Percentiles rank a stretch among this genome's conserved stretches.
Conservation (phyloP, 1,140 invertebrate species). For the Scaptomyza pallida region DNA sequence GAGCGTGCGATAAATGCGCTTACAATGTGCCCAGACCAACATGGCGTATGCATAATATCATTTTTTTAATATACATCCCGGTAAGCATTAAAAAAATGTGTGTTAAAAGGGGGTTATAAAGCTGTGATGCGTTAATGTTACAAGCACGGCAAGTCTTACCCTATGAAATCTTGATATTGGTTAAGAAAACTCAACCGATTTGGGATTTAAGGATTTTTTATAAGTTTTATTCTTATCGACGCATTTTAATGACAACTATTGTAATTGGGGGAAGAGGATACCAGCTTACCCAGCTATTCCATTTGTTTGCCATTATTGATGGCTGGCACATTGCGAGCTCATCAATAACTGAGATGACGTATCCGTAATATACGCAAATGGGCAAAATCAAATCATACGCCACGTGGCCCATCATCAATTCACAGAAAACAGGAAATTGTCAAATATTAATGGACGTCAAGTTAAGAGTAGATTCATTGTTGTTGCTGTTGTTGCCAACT, state of each 20-base stretch:
- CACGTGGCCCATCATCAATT: slow-evolving; percentile 68
- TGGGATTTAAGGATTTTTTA: no score
- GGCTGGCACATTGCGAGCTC: slow-evolving; percentile 63
- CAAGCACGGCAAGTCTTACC: no score
- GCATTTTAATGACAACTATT: slow-evolving; percentile 53
- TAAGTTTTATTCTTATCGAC: no score
- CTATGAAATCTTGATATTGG: no score
- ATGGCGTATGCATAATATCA: slow-evolving; percentile 59
- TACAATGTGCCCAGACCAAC: slow-evolving; percentile 41
- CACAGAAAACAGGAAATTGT: slow-evolving; percentile 66
- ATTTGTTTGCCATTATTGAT: slow-evolving; percentile 57
- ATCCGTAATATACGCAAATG: slow-evolving; percentile 70
- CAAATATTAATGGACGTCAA: slow-evolving; percentile 77
- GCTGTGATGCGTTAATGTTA: neutral
- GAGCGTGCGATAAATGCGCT: slow-evolving; percentile 34
- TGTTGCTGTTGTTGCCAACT: slow-evolving; percentile 40
- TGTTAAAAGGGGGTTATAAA: neutral
- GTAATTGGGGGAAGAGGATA: neutral
- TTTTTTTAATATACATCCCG: slow-evolving; percentile 1
- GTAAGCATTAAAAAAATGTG: neutral
- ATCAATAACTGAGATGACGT: slow-evolving; percentile 72
- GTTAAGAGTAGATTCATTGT: slow-evolving; percentile 34
- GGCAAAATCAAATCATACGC: slow-evolving; percentile 63
- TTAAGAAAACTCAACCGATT: no score
- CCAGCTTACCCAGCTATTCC: no score